phyloP scores from a whole-genome alignment of 2,888 invertebrate genomes.

The Trissoscelio sp. region DNA sequence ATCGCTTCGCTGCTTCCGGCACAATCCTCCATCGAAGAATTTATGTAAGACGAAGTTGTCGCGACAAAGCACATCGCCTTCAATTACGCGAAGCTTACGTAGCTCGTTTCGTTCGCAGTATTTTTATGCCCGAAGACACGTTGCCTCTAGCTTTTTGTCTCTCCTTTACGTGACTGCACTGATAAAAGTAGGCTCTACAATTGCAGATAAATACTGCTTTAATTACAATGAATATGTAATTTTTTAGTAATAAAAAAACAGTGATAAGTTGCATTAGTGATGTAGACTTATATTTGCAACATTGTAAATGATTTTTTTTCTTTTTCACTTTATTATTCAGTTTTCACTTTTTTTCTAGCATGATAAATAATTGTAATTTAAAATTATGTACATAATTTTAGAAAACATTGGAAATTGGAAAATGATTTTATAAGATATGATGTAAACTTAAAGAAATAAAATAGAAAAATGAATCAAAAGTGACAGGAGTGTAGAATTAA shows the following conservation, averaged over 20 bases:
- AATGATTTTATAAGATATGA: too few species aligned
- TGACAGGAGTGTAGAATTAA: too few species aligned
- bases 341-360: too few species aligned
- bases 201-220: constrained; percentile 20
- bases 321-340: too few species aligned
- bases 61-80: constrained; percentile 62
- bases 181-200: constrained; percentile 25
- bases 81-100: constrained; percentile 63
- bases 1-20: constrained; percentile 32
- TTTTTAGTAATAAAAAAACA: too few species aligned
- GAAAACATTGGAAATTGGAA: too few species aligned
- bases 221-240: constrained; percentile 5
- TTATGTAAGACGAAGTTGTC: constrained; percentile 64
- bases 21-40: constrained; percentile 37
- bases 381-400: too few species aligned
- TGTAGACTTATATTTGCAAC: too few species aligned
- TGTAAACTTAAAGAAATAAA: too few species aligned
- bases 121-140: constrained; percentile 56
- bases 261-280: too few species aligned
- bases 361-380: too few species aligned
- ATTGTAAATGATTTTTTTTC: too few species aligned
- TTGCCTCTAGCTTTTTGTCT: constrained; percentile 34
- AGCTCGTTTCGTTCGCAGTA: constrained; percentile 44
- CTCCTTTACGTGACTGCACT: constrained; percentile 23
- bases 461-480: not conserved